These are phyloP conservation scores for Lagocephalus sceleratus DNA, from an alignment of 2,797 vertebrate genomes.

Conservation along the genomic window DNA sequence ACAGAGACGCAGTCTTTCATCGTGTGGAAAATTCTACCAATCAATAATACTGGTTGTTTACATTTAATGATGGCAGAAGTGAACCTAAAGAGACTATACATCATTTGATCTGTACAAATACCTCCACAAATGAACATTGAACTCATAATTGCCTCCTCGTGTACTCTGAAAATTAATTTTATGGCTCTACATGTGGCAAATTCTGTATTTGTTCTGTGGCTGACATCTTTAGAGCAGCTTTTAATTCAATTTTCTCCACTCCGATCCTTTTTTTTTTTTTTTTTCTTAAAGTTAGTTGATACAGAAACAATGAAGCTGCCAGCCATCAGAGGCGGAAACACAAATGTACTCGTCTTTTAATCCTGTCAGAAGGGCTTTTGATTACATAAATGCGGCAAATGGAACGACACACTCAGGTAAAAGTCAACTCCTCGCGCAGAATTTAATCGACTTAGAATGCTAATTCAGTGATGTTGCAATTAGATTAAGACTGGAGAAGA, in stretches of 20 bases:
- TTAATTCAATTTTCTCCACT: too few relatives aligned
- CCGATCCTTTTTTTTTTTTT: too few relatives aligned
- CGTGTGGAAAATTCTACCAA: slow-evolving; percentile 23
- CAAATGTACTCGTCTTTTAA: too few relatives aligned
- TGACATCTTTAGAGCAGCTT: neutral
- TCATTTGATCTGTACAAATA: slow-evolving; percentile 6
- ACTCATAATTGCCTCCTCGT: slow-evolving; percentile 4
- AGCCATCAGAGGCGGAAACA: neutral
- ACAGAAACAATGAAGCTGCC: neutral
- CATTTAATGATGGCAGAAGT: neutral
- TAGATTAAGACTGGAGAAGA: too few relatives aligned
- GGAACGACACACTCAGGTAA: too few relatives aligned
- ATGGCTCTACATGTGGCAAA: neutral
- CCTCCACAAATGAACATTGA: too few relatives aligned
- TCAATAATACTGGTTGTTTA: slow-evolving; percentile 2
- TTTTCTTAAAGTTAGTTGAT: too few relatives aligned
- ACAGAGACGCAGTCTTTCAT: too few relatives aligned
- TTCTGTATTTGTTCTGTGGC: neutral
- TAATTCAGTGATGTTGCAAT: too few relatives aligned
- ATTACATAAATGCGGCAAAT: neutral
- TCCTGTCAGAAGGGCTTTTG: neutral
- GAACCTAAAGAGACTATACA: too few relatives aligned
- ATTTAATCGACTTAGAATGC: too few relatives aligned
- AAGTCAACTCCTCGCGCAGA: too few relatives aligned
- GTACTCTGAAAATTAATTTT: slow-evolving; percentile 7